Evolutionary conservation across 2,888 invertebrate genomes (phyloP).

Genomic region (Xestia rhomboidea): DNA sequence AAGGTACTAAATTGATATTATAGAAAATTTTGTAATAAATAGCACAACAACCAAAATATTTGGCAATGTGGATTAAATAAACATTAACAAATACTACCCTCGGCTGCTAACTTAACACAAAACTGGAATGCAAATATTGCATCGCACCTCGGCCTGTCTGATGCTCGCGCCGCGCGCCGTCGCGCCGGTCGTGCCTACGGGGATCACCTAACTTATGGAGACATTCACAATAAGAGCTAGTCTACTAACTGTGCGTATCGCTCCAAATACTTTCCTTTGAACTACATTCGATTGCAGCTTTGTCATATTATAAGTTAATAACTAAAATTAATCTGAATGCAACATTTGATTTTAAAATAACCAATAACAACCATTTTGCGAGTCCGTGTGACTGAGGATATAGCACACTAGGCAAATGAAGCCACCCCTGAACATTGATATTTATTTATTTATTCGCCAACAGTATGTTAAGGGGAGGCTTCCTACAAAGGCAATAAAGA

Average conservation of each 20-base stretch:
- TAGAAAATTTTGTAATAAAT: constrained; percentile 86
- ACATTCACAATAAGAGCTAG: constrained; percentile 83
- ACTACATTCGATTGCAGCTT: constrained; percentile 88
- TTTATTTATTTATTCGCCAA: constrained; percentile 66
- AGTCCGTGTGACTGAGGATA: constrained; percentile 86
- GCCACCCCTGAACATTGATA: constrained; percentile 71
- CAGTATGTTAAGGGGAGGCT: constrained; percentile 69
- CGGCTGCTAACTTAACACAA: constrained; percentile 88
- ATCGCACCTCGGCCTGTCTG: constrained; percentile 86
- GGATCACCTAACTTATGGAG: constrained; percentile 75
- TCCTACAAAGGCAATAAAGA: constrained; percentile 75
- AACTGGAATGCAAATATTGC: constrained; percentile 91
- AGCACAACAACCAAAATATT: constrained; percentile 90
- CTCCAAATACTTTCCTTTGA: constrained; percentile 87
- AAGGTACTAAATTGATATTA: constrained; percentile 89
- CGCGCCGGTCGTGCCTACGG: constrained; percentile 52
- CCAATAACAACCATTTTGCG: constrained; percentile 89
- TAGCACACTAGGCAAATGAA: constrained; percentile 83
- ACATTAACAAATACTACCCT: constrained; percentile 86
- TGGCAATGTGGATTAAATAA: constrained; percentile 89
- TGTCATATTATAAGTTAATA: constrained; percentile 83
- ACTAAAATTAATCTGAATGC: constrained; percentile 89
- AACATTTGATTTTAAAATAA: constrained; percentile 86
- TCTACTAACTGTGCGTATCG: constrained; percentile 87
- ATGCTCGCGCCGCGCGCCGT: constrained; percentile 63